phyloP scores from a whole-genome alignment of 2,888 invertebrate species.

The Nymphalis urticae region DNA sequence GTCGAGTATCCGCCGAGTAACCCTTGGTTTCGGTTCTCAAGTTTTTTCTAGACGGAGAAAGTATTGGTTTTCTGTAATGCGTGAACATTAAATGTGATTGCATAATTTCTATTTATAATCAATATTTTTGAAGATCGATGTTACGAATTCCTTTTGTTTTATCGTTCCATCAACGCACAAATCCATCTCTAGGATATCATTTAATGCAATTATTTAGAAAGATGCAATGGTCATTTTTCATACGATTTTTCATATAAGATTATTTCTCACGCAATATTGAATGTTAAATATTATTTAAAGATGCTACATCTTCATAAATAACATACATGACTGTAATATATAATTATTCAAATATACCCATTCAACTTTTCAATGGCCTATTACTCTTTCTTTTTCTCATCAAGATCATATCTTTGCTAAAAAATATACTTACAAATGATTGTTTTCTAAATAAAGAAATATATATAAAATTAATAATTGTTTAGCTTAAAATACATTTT shows the following conservation, averaged over 20 bases:
- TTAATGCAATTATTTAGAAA: constrained; percentile 42
- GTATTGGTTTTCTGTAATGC: constrained; percentile 41
- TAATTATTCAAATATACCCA: constrained; percentile 20
- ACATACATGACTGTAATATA: constrained; percentile 6
- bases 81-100: constrained; percentile 20
- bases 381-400: constrained; percentile 15
- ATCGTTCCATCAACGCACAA: constrained; percentile 5
- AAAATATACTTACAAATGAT: neutral
- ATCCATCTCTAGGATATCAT: constrained; percentile 21
- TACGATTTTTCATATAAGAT: constrained; percentile 55
- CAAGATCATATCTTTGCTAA: constrained; percentile 15
- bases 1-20: constrained; percentile 64
- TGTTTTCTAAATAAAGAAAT: neutral
- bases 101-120: neutral
- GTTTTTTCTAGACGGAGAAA: constrained; percentile 47
- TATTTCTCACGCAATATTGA: constrained; percentile 61
- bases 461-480: neutral
- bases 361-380: constrained; percentile 5
- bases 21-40: constrained; percentile 62
- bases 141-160: neutral
- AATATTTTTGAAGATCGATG: too few species aligned
- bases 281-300: constrained; percentile 17
- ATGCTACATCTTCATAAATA: constrained; percentile 8
- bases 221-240: constrained; percentile 40
- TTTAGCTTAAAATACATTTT: neutral